Percentiles rank a stretch among this genome's conserved stretches.
Evolutionary conservation across 2,113 vertebrate genomes (phyloP).

Genomic region (Tiliqua scincoides): DNA sequence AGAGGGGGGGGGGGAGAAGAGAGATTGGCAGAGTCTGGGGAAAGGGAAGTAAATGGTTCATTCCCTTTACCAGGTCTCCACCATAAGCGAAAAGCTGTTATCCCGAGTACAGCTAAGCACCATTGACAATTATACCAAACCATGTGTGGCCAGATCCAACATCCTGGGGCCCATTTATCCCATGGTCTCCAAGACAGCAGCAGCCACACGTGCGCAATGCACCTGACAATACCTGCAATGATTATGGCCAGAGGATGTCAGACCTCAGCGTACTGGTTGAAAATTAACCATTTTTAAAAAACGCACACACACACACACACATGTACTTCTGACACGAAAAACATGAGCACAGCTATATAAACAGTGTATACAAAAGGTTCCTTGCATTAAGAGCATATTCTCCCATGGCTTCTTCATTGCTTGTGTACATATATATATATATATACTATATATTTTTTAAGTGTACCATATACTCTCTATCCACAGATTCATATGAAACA

Average conservation of each 20-base stretch:
- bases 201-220: rapidly evolving
- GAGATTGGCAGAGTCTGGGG: not conserved
- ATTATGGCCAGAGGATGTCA: not conserved
- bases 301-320: too few relatives aligned
- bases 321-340: not conserved
- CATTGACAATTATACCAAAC: not conserved
- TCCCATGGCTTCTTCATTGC: constrained; percentile 45
- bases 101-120: not conserved
- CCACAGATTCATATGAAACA: constrained; percentile 50
- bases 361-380: constrained; percentile 27
- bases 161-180: not conserved
- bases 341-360: constrained; percentile 38
- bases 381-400: constrained; percentile 34
- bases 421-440: not conserved
- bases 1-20: not conserved
- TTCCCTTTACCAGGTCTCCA: too few relatives aligned
- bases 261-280: not conserved
- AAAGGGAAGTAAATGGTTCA: not conserved
- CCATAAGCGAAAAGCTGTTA: not conserved
- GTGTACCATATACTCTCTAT: constrained; percentile 16
- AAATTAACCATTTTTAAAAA: constrained; percentile 6
- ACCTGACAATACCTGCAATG: not conserved
- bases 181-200: not conserved
- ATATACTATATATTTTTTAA: not conserved
- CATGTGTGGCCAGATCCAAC: not conserved